A percentile compares a stretch with the other conserved stretches of the same genome.
phyloP scores from a whole-genome alignment of 1,140 invertebrate genomes.

The Ridgeia piscesae region DNA sequence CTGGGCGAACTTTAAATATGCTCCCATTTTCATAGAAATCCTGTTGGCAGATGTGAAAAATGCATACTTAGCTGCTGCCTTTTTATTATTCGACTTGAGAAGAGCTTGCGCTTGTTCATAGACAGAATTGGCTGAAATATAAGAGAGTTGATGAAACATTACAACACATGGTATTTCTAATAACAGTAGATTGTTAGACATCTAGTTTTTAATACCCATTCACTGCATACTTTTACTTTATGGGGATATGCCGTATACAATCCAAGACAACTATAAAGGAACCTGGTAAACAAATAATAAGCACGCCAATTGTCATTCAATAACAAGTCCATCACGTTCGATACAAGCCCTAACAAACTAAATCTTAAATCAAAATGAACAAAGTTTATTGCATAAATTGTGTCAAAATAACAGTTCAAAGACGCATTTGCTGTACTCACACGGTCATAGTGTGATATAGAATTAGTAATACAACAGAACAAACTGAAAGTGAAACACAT shows the following conservation, averaged over 20 bases:
- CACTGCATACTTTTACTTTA: background rate
- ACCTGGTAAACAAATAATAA: too few relatives aligned
- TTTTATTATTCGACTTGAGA: background rate
- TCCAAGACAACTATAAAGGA: background rate
- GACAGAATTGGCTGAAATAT: background rate
- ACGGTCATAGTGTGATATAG: background rate
- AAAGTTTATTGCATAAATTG: background rate
- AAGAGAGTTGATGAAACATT: background rate
- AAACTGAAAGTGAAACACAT: background rate
- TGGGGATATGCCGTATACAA: background rate
- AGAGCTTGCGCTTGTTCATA: constrained; percentile 35
- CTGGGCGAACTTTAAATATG: too few relatives aligned
- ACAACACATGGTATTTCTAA: background rate
- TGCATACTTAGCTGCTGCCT: background rate
- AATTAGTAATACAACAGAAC: background rate
- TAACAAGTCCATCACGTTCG: background rate
- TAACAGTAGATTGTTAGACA: background rate
- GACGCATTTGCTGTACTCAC: background rate
- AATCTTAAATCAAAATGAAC: background rate
- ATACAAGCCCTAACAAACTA: background rate
- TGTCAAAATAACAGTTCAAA: background rate
- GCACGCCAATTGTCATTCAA: too few relatives aligned
- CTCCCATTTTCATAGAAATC: background rate
- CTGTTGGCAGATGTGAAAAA: background rate
- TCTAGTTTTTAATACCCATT: background rate